Base-by-base conservation (phyloP, 2,797 vertebrate genomes). In the Argentina silus region DNA sequence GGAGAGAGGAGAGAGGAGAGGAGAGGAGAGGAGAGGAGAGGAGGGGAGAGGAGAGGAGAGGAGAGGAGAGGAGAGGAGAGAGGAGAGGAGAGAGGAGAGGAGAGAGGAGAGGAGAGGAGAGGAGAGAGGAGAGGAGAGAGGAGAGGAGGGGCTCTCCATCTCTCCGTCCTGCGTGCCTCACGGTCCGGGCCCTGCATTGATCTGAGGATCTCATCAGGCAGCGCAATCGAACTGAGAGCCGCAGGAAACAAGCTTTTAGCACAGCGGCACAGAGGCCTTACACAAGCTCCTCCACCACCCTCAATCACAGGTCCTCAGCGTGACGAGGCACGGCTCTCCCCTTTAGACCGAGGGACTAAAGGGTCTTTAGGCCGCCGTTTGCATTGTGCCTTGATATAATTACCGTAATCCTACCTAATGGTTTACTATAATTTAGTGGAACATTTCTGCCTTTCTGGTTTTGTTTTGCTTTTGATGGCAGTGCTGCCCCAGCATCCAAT, bases 231-330 rank as follows among this genome's bases (percentile, higher is more conserved):
- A 27, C 10, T 44, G 19, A 1, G 55, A 6, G 43, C 17, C 45
- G 45, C 48, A 64, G 45, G 70, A 64, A 73, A 56, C 1, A 8
- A 7, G 61, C 65, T 64, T 65, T 81, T 68, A 77, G 63, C 62
- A 27, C 64, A 55, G 63, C 1, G 14, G 21, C 10, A 8, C 27
- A n/a, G 69, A 60, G 48, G 66, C 76, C 66, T 74, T 74, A 73
- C 12, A 19, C 53, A 17, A 7, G 44, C 65, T 70, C 44, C 9
- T 45, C 53, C 50, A 69, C 61, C 59, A 14, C 11, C 12, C 50
- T 50, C 64, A 43, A 72, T 73, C 56, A 73, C 45, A n/a, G 15
- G 1, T 6, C 60, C 10, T 21, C 43, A 17, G 6, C 45, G 56
- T 59, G 56, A 59, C 56, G 27, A 59, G 21, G 9, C 56, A 59